Conservation (phyloP, 2,888 invertebrate species). For the Electrophaes corylata region DNA sequence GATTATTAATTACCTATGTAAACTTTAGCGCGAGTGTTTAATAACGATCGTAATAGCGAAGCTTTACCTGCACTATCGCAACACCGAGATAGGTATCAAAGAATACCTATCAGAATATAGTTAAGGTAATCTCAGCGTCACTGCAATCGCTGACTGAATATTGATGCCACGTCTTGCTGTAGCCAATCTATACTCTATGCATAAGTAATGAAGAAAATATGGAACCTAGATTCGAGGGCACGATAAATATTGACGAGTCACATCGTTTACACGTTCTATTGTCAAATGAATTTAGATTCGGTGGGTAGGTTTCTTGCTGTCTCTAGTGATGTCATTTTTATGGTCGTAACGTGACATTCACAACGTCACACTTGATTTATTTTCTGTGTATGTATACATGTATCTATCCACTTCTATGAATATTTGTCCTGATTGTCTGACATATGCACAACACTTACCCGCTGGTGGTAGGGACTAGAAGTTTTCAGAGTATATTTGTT, state of each 20-base stretch:
- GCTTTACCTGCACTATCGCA: not conserved
- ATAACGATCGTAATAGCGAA: not conserved
- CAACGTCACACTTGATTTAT: too few species aligned
- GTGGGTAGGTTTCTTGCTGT: not conserved
- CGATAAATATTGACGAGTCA: constrained; percentile 71
- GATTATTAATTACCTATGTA: not conserved
- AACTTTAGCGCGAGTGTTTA: not conserved
- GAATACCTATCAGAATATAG: constrained; percentile 45
- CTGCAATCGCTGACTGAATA: constrained; percentile 69
- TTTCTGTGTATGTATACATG: too few species aligned
- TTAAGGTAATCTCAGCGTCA: constrained; percentile 54
- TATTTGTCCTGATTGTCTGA: too few species aligned
- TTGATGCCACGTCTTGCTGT: constrained; percentile 72
- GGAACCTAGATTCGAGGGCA: constrained; percentile 67
- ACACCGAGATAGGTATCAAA: constrained; percentile 18
- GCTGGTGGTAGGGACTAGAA: too few species aligned
- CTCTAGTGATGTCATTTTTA: not conserved
- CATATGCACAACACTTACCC: too few species aligned
- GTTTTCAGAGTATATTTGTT: too few species aligned
- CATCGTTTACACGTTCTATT: constrained; percentile 47
- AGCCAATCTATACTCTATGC: constrained; percentile 81
- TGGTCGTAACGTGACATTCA: not conserved
- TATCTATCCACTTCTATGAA: too few species aligned
- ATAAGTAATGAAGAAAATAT: constrained; percentile 81
- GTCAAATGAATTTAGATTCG: constrained; percentile 35